Evolutionary conservation across 2,888 invertebrate genomes (phyloP).

Genomic region (Hypomecis punctinalis): DNA sequence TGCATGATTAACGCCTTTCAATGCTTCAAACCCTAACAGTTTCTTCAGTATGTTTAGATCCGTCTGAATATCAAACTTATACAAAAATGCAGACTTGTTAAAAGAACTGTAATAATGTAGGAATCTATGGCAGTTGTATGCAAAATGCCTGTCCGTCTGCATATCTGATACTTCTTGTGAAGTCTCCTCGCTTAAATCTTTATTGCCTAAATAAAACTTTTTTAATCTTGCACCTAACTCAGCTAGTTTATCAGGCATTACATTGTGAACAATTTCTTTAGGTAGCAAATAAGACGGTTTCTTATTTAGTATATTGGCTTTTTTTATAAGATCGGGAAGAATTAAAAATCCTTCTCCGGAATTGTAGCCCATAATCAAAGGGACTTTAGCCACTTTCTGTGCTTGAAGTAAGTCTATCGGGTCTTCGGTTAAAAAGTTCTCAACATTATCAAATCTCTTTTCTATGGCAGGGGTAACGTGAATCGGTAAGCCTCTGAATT

Average conservation of each 20-base stretch:
- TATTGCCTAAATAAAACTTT: constrained; percentile 56
- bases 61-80: constrained; percentile 62
- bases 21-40: constrained; percentile 38
- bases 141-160: constrained; percentile 58
- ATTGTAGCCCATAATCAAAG: constrained; percentile 65
- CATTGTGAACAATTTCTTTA: constrained; percentile 53
- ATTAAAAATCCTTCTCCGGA: constrained; percentile 61
- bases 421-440: constrained; percentile 59
- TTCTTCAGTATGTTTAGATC: constrained; percentile 63
- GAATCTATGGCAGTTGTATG: constrained; percentile 61
- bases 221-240: constrained; percentile 60
- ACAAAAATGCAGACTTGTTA: constrained; percentile 56
- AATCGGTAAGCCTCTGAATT: constrained; percentile 58
- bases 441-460: constrained; percentile 50
- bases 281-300: constrained; percentile 58
- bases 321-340: constrained; percentile 50
- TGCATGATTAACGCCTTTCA: constrained; percentile 73
- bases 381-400: constrained; percentile 57
- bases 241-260: constrained; percentile 35
- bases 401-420: constrained; percentile 54
- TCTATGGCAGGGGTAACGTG: constrained; percentile 64
- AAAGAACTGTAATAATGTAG: constrained; percentile 51
- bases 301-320: constrained; percentile 51
- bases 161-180: constrained; percentile 48
- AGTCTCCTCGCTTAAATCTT: constrained; percentile 51